Evolutionary conservation across 2,797 vertebrate species (phyloP).

Genomic region (Tauraco hartlaubi): DNA sequence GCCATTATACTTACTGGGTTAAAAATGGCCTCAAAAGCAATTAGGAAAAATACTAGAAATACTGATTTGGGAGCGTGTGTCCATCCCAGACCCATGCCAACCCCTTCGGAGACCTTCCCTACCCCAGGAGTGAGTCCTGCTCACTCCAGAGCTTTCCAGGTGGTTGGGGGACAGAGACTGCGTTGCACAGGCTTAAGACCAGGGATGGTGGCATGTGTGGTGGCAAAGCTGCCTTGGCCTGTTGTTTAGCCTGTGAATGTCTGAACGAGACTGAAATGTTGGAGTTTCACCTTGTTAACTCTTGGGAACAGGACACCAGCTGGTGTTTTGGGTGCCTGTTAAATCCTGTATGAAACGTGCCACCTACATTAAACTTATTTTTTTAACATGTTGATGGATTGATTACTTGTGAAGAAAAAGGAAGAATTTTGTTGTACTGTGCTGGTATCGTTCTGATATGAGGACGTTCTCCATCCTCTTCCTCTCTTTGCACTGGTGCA

Average conservation of each 20-base stretch:
- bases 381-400: conserved; percentile 47
- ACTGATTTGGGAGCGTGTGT: not conserved
- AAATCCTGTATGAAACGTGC: conserved; percentile 56
- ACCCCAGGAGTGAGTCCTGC: not conserved
- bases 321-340: conserved; percentile 67
- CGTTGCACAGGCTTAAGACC: not conserved
- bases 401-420: not conserved
- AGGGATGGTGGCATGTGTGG: rapidly evolving
- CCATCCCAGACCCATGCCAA: not conserved
- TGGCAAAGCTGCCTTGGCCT: not conserved
- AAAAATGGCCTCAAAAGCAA: not conserved
- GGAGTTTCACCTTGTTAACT: conserved; percentile 51
- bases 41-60: not conserved
- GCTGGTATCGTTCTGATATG: rapidly evolving
- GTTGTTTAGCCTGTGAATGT: not conserved
- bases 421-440: not conserved
- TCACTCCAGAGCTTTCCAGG: not conserved
- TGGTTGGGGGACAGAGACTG: not conserved
- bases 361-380: conserved; percentile 74
- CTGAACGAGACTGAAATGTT: not conserved
- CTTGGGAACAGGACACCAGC: conserved; percentile 19
- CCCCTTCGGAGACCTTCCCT: not conserved
- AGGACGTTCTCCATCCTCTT: not conserved
- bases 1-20: rapidly evolving
- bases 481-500: not conserved